Percentiles rank a stretch among this genome's conserved stretches.
phyloP scores from a whole-genome alignment of 2,888 invertebrate genomes.

The Pyrrhosoma nymphula region DNA sequence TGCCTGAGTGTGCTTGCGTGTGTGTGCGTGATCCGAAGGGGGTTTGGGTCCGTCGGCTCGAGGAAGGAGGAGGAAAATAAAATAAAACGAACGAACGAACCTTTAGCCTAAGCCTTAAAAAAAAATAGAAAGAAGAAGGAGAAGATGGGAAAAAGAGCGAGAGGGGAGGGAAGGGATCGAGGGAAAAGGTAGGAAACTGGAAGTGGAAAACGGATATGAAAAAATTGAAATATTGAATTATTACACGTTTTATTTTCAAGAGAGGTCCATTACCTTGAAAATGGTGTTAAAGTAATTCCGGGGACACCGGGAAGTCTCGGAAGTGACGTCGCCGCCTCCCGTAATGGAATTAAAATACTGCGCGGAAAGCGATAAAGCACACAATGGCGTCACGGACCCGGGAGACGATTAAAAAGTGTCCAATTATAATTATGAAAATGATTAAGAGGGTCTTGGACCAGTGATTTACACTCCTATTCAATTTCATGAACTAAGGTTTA shows the following conservation, averaged over 20 bases:
- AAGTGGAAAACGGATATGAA: slow-evolving; percentile 59
- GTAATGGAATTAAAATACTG: background rate
- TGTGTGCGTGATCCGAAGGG: background rate
- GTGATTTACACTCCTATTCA: background rate
- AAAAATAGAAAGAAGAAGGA: background rate
- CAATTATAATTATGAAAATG: background rate
- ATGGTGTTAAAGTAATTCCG: slow-evolving; percentile 56
- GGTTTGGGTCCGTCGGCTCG: background rate
- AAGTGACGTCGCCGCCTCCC: background rate
- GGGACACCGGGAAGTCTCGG: background rate
- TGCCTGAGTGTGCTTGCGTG: no score
- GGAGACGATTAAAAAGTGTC: background rate
- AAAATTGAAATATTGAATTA: slow-evolving; percentile 66
- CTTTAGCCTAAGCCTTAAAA: background rate
- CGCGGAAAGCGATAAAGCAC: background rate
- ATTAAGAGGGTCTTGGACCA: background rate
- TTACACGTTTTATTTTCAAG: slow-evolving; percentile 46
- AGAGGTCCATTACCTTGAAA: slow-evolving; percentile 9
- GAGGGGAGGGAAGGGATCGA: background rate
- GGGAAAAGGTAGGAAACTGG: background rate
- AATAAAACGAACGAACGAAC: background rate
- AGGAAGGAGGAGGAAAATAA: background rate
- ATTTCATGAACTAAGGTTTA: background rate
- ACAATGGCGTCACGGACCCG: background rate
- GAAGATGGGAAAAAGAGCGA: background rate